Evolutionary conservation across 2,797 vertebrate genomes (phyloP), one percentile per base, ranked within the genome.

Genomic region (Discoglossus pictus): DNA sequence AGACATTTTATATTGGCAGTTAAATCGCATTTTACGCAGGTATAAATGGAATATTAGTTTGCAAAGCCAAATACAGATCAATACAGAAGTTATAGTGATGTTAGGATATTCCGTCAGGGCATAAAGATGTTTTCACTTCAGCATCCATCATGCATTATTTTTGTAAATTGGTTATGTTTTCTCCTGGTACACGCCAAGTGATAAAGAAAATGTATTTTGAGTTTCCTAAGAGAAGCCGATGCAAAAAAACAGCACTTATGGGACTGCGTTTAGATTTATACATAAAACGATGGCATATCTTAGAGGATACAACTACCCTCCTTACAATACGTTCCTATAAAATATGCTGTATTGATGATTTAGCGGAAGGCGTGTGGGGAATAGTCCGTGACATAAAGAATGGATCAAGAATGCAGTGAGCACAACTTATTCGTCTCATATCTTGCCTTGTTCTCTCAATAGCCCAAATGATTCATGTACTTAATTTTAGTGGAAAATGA

Each of bases 401-500:
- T 35, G 12, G 36, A 25, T 25, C 10, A 7, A 23, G 15, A 53
- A 38, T 39, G 48, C 40, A 55, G 23, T 9, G 39, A 38, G 36
- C 21, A 10, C 6, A 39, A 47, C 35, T 10, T 20, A 42, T 39
- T 50, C 6, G n/a, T 16, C 60, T 20, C 18, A 6, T 21, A 9
- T 50, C 17, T 7, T 34, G 18, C 36, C 31, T 21, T 18, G 59
- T 39, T 71, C 44, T 27, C 53, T 51, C 42, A 34, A 21, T 44
- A 64, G 43, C 38, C 68, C 53, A 55, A 35, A 21, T 71, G 61
- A 71, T 71, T 71, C 60, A 71, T 52, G 20, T 7, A 48, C 52
- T 59, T 64, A 17, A 64, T 71, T 59, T 17, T 64, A 44, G 44
- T 51, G 44, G 52, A 35, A 59, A 64, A 59, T 7, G 38, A 44